Percentiles rank a stretch among this genome's conserved stretches.
phyloP scores from a whole-genome alignment of 1,140 invertebrate species.

The Scaptomyza pallida region DNA sequence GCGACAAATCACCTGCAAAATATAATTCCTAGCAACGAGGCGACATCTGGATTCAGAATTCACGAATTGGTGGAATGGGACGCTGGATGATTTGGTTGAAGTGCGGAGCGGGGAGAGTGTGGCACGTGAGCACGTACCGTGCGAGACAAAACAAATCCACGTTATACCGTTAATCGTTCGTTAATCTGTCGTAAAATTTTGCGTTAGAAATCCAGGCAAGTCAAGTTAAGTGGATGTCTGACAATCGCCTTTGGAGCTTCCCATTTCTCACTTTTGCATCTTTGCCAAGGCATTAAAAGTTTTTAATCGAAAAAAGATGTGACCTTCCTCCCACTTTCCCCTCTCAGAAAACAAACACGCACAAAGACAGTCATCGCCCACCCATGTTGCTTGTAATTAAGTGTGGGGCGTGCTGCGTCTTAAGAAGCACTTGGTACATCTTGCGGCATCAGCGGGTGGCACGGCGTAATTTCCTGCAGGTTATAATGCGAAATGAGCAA shows the following conservation, averaged over 20 bases:
- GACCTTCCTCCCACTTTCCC: constrained; percentile 28
- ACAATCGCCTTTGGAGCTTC: constrained; percentile 58
- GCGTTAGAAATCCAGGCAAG: constrained; percentile 45
- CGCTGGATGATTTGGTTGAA: no score
- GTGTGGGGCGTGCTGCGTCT: constrained; percentile 59
- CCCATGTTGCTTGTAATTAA: constrained; percentile 69
- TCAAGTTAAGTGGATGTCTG: constrained; percentile 73
- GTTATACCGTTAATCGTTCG: constrained; percentile 80
- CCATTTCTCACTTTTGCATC: constrained; percentile 25
- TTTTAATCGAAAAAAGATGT: constrained; percentile 81
- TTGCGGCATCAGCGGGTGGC: constrained; percentile 11
- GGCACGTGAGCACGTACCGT: constrained; percentile 50
- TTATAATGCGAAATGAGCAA: constrained; percentile 27
- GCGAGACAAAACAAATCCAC: constrained; percentile 49
- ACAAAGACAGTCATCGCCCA: constrained; percentile 12
- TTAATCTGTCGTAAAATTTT: constrained; percentile 79
- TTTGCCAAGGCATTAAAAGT: constrained; percentile 53
- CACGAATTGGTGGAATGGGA: not conserved
- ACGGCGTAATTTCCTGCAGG: constrained; percentile 25
- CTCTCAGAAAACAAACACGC: not conserved
- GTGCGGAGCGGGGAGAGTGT: not conserved
- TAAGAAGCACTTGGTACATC: not conserved
- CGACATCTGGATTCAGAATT: constrained; percentile 30
- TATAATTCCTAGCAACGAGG: constrained; percentile 70
- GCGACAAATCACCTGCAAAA: constrained; percentile 81